Base-by-base conservation (phyloP, 2,888 invertebrate species). In the Rhodophaea formosa region DNA sequence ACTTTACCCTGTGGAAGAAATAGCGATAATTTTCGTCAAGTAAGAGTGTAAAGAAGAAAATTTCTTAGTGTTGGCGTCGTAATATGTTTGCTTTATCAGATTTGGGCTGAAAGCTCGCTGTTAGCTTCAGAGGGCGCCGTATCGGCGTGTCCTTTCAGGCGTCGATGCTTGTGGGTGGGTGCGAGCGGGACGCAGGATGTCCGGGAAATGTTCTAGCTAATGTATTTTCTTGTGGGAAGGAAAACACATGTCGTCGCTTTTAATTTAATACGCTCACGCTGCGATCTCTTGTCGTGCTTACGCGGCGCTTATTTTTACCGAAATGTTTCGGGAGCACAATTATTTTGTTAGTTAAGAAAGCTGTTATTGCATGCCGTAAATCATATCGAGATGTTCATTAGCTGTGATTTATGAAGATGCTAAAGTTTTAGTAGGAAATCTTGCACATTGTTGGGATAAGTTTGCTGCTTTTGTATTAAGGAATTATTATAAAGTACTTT, bases 161-260 rank as follows among this genome's bases (percentile, higher is more conserved):
- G 29, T 42, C 58, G 17, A 39, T 60, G 29, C 10, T 29, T 30
- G 44, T 8, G 53, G 32, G 53, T 45, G 30, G 12, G 86, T 68
- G 70, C 16, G 78, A 88, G 52, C 69, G 75, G 67, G 87, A 88
- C 44, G 62, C 67, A 44, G 15, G 63, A 68, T 63, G 60, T 61
- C 72, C 81, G 85, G 90, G 81, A 90, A 90, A 89, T 90, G 88
- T 85, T 83, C 75, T 73, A 77, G 84, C 88, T 90, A 89, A 90
- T 90, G 85, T 88, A 85, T 89, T 91, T 91, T 89, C 89, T 89
- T 90, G 87, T 88, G 90, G 88, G 90, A 90, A 90, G 86, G 79
- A 90, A 91, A 91, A 91, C 91, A 91, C 88, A 88, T 91, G 91
- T 91, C 82, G 86, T 82, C 87, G 86, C 85, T 89, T 89, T 91